A percentile compares a stretch with the other conserved stretches of the same genome.
phyloP scores from a whole-genome alignment of 2,797 vertebrate genomes.

The Phrynocephalus guinanensis region DNA sequence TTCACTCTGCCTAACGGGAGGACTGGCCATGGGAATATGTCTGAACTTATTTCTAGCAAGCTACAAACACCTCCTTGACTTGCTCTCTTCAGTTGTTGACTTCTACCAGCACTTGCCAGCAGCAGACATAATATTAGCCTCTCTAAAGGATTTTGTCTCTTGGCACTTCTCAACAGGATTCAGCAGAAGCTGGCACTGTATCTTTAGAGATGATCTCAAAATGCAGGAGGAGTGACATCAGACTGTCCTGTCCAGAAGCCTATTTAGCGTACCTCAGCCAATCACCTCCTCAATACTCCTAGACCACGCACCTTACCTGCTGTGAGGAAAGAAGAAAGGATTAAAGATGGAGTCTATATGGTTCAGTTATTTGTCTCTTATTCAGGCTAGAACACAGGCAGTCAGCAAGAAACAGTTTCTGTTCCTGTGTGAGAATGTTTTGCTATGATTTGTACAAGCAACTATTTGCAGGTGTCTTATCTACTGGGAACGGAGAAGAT shows the following conservation, averaged over 20 bases:
- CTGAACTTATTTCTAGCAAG: neutral
- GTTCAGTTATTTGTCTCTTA: no score
- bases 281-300: neutral
- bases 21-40: neutral
- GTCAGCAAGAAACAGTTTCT: no score
- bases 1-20: no score
- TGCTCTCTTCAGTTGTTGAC: neutral
- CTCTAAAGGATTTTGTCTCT: no score
- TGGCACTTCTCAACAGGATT: neutral
- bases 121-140: neutral
- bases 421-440: no score
- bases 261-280: neutral
- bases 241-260: neutral
- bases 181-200: neutral
- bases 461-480: no score
- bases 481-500: no score
- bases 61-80: neutral
- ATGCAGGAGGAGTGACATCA: neutral
- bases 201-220: neutral
- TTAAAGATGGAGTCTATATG: no score
- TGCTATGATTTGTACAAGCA: no score
- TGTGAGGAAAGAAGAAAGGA: no score
- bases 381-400: no score
- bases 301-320: neutral
- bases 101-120: neutral